phyloP scores from a whole-genome alignment of 2,113 vertebrate species.

The Campylomormyrus numenius region DNA sequence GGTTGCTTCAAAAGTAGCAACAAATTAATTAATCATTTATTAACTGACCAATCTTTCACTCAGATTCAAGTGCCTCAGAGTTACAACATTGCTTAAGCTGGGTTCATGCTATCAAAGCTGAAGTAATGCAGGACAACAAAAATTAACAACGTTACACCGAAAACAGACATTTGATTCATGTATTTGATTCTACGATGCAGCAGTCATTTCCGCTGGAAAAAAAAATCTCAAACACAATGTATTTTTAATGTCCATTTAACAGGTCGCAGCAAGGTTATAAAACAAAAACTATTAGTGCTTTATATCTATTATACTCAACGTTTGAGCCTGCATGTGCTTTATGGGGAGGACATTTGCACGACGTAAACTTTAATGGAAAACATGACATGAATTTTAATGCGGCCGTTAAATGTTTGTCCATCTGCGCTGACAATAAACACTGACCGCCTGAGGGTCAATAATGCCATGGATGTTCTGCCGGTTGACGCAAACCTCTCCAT shows the following conservation, averaged over 20 bases:
- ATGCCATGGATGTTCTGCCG: no score
- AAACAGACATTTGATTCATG: background rate
- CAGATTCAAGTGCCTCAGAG: background rate
- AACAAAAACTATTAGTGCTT: constrained; percentile 16
- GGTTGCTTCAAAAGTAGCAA: background rate
- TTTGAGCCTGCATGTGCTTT: constrained; percentile 9
- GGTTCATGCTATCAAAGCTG: background rate
- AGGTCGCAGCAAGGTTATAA: constrained; percentile 7
- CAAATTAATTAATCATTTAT: background rate
- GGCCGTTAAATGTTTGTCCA: constrained; percentile 19
- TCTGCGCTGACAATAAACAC: constrained; percentile 10
- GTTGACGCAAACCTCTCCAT: background rate
- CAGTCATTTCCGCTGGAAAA: background rate
- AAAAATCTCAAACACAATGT: background rate
- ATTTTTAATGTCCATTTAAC: constrained; percentile 23
- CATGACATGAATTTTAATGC: constrained; percentile 6
- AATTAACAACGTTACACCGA: background rate
- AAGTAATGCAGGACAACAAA: background rate
- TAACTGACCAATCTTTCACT: background rate
- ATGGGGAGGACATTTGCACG: constrained; percentile 18
- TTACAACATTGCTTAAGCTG: background rate
- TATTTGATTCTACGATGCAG: background rate
- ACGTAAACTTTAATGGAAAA: background rate
- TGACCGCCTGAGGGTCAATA: background rate
- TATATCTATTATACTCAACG: constrained; percentile 24